Percentiles rank a stretch among this genome's conserved stretches.
Evolutionary conservation across 2,888 invertebrate species (phyloP).

Genomic region (Lasius platythorax): DNA sequence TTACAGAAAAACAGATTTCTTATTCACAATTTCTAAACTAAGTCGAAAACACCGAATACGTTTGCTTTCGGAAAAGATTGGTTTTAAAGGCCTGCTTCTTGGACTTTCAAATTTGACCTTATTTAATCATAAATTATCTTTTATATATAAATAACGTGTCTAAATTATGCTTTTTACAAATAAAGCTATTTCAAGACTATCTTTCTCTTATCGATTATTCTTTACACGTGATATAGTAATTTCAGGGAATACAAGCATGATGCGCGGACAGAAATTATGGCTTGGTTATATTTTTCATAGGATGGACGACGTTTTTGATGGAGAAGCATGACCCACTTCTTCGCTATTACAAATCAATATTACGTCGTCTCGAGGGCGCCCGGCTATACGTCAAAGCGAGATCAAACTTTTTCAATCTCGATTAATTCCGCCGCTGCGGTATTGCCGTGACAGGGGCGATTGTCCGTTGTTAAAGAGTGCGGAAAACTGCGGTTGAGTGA

Average conservation of each 20-base stretch:
- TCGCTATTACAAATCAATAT: slow-evolving; percentile 74
- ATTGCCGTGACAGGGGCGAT: slow-evolving; percentile 76
- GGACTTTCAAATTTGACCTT: neutral
- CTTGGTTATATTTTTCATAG: slow-evolving; percentile 49
- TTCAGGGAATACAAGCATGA: neutral
- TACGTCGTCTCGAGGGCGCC: slow-evolving; percentile 72
- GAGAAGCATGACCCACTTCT: slow-evolving; percentile 73
- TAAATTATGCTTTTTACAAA: neutral
- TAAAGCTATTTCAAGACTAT: neutral
- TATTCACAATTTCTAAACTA: neutral
- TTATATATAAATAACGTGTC: neutral
- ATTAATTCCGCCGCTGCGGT: slow-evolving; percentile 73
- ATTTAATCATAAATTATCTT: neutral
- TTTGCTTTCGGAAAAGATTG: neutral
- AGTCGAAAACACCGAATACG: neutral
- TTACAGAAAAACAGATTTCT: neutral
- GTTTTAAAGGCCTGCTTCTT: neutral
- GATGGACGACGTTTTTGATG: slow-evolving; percentile 53
- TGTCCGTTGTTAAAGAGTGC: slow-evolving; percentile 76
- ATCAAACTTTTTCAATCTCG: slow-evolving; percentile 78
- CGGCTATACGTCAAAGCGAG: slow-evolving; percentile 73
- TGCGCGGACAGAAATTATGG: slow-evolving; percentile 17
- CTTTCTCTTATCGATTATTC: neutral
- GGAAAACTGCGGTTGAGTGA: slow-evolving; percentile 78
- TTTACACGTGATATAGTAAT: slow-evolving; percentile 2